phyloP scores from a whole-genome alignment of 2,888 invertebrate genomes.

The Acanthosepion pharaonis region DNA sequence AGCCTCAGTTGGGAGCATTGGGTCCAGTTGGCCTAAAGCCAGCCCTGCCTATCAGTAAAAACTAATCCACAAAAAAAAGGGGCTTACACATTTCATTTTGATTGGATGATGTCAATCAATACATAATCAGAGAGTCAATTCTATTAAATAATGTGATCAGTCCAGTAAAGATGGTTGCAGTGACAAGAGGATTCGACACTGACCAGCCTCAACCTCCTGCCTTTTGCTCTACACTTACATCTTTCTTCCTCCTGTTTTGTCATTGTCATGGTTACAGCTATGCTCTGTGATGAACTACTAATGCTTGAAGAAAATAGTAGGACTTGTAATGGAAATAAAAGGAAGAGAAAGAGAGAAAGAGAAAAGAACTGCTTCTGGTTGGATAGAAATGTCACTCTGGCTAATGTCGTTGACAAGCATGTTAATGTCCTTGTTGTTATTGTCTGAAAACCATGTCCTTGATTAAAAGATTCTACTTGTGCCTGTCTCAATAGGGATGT shows the following conservation, averaged over 20 bases:
- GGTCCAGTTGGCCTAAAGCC: no score
- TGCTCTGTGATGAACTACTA: background rate
- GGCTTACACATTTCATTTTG: background rate
- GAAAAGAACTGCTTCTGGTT: background rate
- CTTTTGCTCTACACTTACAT: background rate
- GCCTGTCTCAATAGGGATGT: background rate
- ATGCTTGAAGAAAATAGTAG: background rate
- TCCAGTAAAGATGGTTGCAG: background rate
- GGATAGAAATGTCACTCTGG: background rate
- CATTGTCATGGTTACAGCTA: background rate
- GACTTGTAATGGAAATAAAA: background rate
- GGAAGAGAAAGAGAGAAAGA: background rate
- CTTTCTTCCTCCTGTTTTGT: background rate
- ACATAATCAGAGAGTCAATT: background rate
- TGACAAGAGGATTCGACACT: background rate
- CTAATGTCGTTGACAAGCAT: background rate
- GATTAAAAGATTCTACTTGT: background rate
- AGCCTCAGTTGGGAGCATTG: no score
- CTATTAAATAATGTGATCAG: background rate
- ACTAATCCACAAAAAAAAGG: no score
- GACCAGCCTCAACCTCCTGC: background rate
- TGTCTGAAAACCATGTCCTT: background rate
- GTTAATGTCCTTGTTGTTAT: conserved; percentile 7
- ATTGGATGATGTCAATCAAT: background rate
- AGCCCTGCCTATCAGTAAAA: no score